phyloP scores from a whole-genome alignment of 2,888 invertebrate species.

The Anoplius nigerrimus region DNA sequence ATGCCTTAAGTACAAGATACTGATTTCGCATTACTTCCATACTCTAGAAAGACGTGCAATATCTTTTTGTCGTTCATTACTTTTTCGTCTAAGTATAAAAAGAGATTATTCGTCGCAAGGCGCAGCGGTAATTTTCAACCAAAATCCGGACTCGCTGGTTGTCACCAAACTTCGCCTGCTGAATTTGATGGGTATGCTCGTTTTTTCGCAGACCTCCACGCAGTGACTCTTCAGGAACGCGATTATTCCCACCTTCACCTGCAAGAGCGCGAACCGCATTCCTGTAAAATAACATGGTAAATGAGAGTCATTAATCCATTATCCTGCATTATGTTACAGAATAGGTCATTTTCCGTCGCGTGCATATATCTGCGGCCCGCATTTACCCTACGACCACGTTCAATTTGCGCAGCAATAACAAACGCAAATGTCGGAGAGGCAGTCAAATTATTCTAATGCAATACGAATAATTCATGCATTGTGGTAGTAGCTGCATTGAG shows the following conservation, averaged over 20 bases:
- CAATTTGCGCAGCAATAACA: too few relatives aligned
- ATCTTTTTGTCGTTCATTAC: background rate
- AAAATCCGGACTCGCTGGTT: conserved; percentile 67
- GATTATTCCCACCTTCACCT: conserved; percentile 77
- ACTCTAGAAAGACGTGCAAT: background rate
- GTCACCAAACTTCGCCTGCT: conserved; percentile 70
- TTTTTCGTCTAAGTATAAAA: background rate
- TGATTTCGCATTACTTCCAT: too few relatives aligned
- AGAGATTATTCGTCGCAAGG: background rate
- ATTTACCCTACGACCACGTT: too few relatives aligned
- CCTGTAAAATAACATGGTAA: conserved; percentile 70
- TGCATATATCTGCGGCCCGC: background rate
- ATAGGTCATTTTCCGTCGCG: background rate
- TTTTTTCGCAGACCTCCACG: conserved; percentile 62
- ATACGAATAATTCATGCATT: too few relatives aligned
- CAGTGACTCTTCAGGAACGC: conserved; percentile 73
- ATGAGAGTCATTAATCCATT: background rate
- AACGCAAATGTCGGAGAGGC: too few relatives aligned
- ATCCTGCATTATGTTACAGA: background rate
- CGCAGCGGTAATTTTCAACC: conserved; percentile 58
- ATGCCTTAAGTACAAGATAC: too few relatives aligned
- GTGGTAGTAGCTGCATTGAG: too few relatives aligned
- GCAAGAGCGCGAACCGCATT: conserved; percentile 77
- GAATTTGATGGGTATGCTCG: conserved; percentile 65
- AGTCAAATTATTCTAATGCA: too few relatives aligned